Percentiles rank a stretch among this genome's conserved stretches.
Evolutionary conservation across 92 coral and sea anemone species (phyloP).

Genomic region (Paragorgia papillata): DNA sequence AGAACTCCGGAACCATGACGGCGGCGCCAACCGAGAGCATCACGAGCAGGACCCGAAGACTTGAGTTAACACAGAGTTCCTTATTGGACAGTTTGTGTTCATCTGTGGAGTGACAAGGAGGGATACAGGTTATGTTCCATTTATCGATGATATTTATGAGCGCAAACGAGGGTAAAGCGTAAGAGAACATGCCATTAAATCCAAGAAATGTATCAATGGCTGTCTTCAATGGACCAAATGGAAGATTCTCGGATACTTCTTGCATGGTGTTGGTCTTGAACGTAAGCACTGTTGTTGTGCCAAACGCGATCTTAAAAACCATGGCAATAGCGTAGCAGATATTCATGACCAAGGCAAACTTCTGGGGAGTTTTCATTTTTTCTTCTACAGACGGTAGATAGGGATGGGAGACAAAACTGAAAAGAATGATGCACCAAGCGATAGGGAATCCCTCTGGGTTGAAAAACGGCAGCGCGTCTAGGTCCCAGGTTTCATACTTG

Average conservation of each 20-base stretch:
- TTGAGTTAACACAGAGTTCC: constrained; percentile 69
- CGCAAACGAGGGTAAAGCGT: constrained; percentile 87
- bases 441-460: constrained; percentile 88
- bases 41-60: constrained; percentile 79
- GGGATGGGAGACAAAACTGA: constrained; percentile 97
- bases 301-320: constrained; percentile 73
- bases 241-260: constrained; percentile 95
- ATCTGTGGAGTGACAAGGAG: constrained; percentile 88
- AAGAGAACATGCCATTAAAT: constrained; percentile 90
- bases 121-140: constrained; percentile 69
- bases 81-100: constrained; percentile 65
- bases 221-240: constrained; percentile 86
- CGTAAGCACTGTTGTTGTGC: constrained; percentile 84
- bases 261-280: constrained; percentile 84
- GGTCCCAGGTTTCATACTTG: constrained; percentile 82
- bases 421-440: constrained; percentile 94
- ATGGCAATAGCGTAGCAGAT: constrained; percentile 79
- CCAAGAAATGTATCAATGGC: constrained; percentile 89
- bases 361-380: constrained; percentile 81
- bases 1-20: constrained; percentile 87
- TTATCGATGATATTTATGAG: constrained; percentile 86
- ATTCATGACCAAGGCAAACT: constrained; percentile 89
- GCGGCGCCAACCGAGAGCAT: constrained; percentile 71
- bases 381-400: constrained; percentile 91
- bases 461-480: constrained; percentile 79